These are phyloP conservation scores for Champsocephalus esox DNA, from an alignment of 2,797 vertebrate genomes.

Conservation along the genomic window DNA sequence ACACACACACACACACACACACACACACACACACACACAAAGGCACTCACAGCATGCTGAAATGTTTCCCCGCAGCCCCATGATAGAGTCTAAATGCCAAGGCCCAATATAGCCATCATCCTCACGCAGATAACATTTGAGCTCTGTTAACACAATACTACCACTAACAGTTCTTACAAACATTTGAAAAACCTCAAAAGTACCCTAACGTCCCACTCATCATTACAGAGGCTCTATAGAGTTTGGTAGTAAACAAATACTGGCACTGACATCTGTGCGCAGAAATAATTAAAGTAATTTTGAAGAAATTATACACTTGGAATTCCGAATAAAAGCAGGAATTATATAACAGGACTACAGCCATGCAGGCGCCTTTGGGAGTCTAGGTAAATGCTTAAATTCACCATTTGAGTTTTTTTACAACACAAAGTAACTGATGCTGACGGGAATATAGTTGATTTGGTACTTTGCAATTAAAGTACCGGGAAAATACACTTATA, in stretches of 20 bases:
- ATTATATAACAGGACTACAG: background rate
- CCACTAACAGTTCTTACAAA: background rate
- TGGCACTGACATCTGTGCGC: background rate
- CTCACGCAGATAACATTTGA: conserved; percentile 28
- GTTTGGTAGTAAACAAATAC: background rate
- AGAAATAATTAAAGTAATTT: background rate
- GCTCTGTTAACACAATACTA: background rate
- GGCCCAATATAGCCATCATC: conserved; percentile 43
- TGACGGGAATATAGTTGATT: background rate
- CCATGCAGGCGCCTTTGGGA: background rate
- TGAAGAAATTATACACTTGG: conserved; percentile 1
- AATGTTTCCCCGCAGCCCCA: conserved; percentile 43
- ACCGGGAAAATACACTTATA: too few species aligned
- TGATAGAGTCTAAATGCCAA: conserved; percentile 55
- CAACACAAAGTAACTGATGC: background rate
- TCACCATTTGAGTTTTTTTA: too few species aligned
- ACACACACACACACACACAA: conserved; percentile 34
- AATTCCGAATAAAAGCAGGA: conserved; percentile 7
- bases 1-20: conserved; percentile 30
- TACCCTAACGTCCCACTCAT: background rate
- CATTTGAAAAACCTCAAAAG: background rate
- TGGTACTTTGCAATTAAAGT: too few species aligned
- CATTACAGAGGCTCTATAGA: background rate
- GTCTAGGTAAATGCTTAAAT: background rate
- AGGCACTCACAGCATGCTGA: conserved; percentile 32